Base-by-base conservation (phyloP, 2,113 vertebrate species). In the Vireo altiloquus region DNA sequence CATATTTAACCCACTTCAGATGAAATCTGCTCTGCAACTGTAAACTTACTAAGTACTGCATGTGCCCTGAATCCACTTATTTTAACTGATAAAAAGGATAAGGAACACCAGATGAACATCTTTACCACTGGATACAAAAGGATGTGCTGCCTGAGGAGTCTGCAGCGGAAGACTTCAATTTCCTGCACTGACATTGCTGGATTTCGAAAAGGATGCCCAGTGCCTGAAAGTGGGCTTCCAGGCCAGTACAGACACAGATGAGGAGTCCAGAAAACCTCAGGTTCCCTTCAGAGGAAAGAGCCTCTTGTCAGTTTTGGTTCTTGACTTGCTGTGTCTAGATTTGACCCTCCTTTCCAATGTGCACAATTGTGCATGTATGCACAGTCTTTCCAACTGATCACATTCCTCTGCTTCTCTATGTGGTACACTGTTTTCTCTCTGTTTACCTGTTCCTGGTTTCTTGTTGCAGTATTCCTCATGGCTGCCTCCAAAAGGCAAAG, bases 331-430 rank as follows among this genome's bases (percentile, higher is more conserved):
- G 13, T n/a, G 11, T 52, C 20, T 65, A 33, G 6, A 10, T 72
- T 61, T 44, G 40, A 79, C 25, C 10, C 15, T 66, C 31, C 14
- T 57, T 39, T 66, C 23, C 42, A 46, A 13, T 2, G 12, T 7
- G 3, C 7, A 4, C 9, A 56, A 5, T 6, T 63, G 8, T 10
- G 35, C 5, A 4, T 40, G 7, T 6, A 11, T 6, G 12, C 6
- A 23, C 28, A 52, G 19, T 47, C 61, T 85, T 87, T 86, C 46
- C 59, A 79, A 46, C 7, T 1, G 1, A n/a, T 13, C 7, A 10
- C 25, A 23, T 35, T 82, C 61, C 31, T 72, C 31, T 57, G 10
- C 28, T 46, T 31, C 22, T 65, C 1, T 19, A 61, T 65, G 28
- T 6, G 7, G 16, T 31, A 23, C 8, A 16, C 17, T 42, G 3